Percentiles rank a stretch among this genome's conserved stretches.
Evolutionary conservation across 2,888 invertebrate genomes (phyloP).

Genomic region (Chrysopilus asiliformis): DNA sequence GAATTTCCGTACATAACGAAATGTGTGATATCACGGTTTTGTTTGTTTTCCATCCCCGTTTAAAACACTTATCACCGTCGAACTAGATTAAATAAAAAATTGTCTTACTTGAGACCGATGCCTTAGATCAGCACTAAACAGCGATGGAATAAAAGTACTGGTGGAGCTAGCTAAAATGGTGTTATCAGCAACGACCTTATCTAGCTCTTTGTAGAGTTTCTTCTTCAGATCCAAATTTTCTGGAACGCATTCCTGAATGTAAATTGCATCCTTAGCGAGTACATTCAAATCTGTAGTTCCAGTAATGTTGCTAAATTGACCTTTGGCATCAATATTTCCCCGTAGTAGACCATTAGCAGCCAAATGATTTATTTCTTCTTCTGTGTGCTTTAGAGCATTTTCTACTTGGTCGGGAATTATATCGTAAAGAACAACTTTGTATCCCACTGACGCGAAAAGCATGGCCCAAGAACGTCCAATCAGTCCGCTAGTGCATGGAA

Average conservation of each 20-base stretch:
- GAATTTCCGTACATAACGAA: too few relatives aligned
- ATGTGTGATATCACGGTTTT: too few relatives aligned
- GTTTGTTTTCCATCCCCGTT: too few relatives aligned
- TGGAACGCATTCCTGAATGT: slow-evolving; percentile 89
- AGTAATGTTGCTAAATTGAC: slow-evolving; percentile 66
- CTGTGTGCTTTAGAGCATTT: slow-evolving; percentile 59
- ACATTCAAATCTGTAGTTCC: slow-evolving; percentile 56
- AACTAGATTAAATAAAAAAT: not conserved
- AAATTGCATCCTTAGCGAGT: slow-evolving; percentile 59
- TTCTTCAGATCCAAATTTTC: slow-evolving; percentile 76
- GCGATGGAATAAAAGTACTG: slow-evolving; percentile 80
- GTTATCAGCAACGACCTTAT: slow-evolving; percentile 57
- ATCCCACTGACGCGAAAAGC: slow-evolving; percentile 88
- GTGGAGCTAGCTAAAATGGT: slow-evolving; percentile 87
- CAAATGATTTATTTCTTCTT: slow-evolving; percentile 54
- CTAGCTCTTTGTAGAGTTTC: slow-evolving; percentile 64
- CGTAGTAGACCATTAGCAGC: slow-evolving; percentile 60
- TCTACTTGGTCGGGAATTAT: slow-evolving; percentile 61
- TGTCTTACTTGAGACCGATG: slow-evolving; percentile 47
- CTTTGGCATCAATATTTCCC: slow-evolving; percentile 55
- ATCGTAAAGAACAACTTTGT: slow-evolving; percentile 77
- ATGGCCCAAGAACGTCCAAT: slow-evolving; percentile 96
- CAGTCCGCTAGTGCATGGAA: too few relatives aligned
- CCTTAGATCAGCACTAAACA: slow-evolving; percentile 66
- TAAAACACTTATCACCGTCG: not conserved